phyloP scores from a whole-genome alignment of 2,888 invertebrate genomes.

The Pseudeuparius sepicola region DNA sequence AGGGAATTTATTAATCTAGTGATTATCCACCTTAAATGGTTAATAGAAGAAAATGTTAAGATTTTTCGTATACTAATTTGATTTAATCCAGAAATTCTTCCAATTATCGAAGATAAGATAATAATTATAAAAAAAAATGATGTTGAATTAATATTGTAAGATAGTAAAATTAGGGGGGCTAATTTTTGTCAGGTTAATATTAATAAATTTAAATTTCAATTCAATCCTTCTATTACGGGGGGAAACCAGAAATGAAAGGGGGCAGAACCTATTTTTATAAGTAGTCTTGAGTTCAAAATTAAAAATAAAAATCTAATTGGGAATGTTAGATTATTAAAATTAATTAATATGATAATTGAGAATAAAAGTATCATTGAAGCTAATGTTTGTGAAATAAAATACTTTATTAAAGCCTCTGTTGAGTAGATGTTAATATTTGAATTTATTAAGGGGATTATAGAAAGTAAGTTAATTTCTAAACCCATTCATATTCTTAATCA shows the following conservation, averaged over 20 bases:
- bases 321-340: no score
- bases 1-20: conserved; percentile 24
- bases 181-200: conserved; percentile 57
- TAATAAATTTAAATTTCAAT: conserved; percentile 46
- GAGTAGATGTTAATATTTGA: conserved; percentile 42
- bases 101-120: conserved; percentile 41
- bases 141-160: conserved; percentile 32
- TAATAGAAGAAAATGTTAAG: conserved; percentile 53
- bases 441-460: conserved; percentile 49
- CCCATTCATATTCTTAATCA: conserved; percentile 48
- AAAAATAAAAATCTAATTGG: no score
- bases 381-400: conserved; percentile 50
- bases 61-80: conserved; percentile 42
- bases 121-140: conserved; percentile 39
- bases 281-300: conserved; percentile 33
- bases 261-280: conserved; percentile 48
- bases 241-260: conserved; percentile 54
- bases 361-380: conserved; percentile 47
- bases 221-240: conserved; percentile 48
- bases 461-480: conserved; percentile 52
- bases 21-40: conserved; percentile 47
- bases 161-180: conserved; percentile 45
- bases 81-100: conserved; percentile 43
- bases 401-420: conserved; percentile 50
- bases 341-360: no score